Evolutionary conservation across 92 coral and sea anemone species (phyloP).

Genomic region (Zoanthus gigantus): DNA sequence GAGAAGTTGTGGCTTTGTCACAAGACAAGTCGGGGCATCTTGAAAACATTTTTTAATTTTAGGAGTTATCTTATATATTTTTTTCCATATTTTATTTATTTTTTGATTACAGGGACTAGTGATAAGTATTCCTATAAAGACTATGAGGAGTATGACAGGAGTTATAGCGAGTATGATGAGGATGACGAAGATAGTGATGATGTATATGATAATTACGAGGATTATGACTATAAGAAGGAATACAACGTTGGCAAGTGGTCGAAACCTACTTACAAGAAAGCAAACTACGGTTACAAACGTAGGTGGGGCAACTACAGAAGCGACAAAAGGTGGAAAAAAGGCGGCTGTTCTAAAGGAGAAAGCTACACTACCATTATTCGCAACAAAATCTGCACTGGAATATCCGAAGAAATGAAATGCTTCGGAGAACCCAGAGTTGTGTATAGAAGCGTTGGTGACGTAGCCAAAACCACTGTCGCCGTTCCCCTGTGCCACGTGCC

Average conservation of each 20-base stretch:
- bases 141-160: not conserved
- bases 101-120: not conserved
- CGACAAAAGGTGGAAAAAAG: not conserved
- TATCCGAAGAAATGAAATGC: conserved; percentile 56
- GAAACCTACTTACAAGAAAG: not conserved
- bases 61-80: not conserved
- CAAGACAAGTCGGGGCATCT: no score
- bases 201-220: not conserved
- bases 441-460: conserved; percentile 42
- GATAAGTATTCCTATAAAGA: not conserved
- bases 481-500: conserved; percentile 62
- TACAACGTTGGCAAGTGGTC: not conserved
- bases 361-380: conserved; percentile 58
- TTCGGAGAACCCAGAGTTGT: conserved; percentile 49
- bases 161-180: not conserved
- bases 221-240: not conserved
- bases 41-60: not conserved
- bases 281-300: not conserved
- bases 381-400: conserved; percentile 58
- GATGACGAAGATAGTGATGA: not conserved
- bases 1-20: no score
- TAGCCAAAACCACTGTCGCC: conserved; percentile 57
- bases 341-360: conserved; percentile 31
- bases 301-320: conserved; percentile 30
- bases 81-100: not conserved